Evolutionary conservation across 1,140 invertebrate genomes (phyloP), one percentile per base, ranked within the genome.

Genomic region (Aradophagus sp.): DNA sequence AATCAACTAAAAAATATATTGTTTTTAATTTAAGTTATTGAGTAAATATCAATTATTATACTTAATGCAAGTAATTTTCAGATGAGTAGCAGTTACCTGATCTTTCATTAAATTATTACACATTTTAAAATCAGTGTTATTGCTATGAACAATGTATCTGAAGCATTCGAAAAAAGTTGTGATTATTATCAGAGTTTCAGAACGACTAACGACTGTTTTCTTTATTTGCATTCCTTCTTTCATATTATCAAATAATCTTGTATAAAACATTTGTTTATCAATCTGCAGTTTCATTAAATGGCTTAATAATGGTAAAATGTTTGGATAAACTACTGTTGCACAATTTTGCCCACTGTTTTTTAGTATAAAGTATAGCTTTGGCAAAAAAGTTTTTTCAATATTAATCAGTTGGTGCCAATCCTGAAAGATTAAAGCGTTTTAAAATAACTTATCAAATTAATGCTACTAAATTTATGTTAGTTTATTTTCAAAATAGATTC

Each of bases 231-330:
- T 86, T 39, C 91, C 91, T 67, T 83, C 78, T 27, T 86, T 85
- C 77, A 93, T 86, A 74, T 90, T 89, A 36, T 87, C 83, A 78
- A 94, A 93, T 67, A 93, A 91, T 62, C 87, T 88, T n/a, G 81
- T 75, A 73, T 91, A 91, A 65, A 94, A 89, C 29, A 84, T 81
- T n/a, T 84, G 77, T 15, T 85, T 80, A 48, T 89, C 82, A 10
- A 87, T 73, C 8, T 88, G 77, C 20, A 89, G 79, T 15, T 81
- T 80, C n/a, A 90, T 89, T 36, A 95, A 84, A 69, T 92, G 88
- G 34, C 91, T 92, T 1, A 95, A 70, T 29, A 95, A 87, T 4
- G 93, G 92, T 11, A 95, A 77, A 13, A 95, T 76, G 81, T 91
- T 91, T 6, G 93, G 93, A 76, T 89, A 93, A 66, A 94, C 88